Percentiles rank a stretch among this genome's conserved stretches.
Evolutionary conservation across 2,113 vertebrate genomes (phyloP).

Genomic region (Lycocorax pyrrhopterus): DNA sequence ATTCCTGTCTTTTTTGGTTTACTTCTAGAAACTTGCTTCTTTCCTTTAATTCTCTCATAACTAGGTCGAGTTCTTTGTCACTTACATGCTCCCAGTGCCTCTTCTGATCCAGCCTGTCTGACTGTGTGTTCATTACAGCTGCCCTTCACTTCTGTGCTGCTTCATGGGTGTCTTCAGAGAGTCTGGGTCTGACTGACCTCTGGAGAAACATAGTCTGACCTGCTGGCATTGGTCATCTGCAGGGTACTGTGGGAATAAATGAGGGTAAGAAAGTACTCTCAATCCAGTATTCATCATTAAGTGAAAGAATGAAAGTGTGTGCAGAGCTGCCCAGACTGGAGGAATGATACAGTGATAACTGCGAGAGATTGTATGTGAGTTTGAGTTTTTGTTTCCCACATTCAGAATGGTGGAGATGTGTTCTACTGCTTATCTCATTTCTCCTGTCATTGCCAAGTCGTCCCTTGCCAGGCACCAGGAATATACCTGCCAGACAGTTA

Average conservation of each 20-base stretch:
- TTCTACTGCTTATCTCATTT: background rate
- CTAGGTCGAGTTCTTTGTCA: background rate
- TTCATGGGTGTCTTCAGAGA: background rate
- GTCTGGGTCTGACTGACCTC: background rate
- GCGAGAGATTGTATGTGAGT: background rate
- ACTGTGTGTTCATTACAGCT: background rate
- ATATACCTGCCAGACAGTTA: background rate
- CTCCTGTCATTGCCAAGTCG: background rate
- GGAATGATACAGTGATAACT: background rate
- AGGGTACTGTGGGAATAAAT: background rate
- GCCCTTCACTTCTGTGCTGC: background rate
- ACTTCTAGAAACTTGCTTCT: background rate
- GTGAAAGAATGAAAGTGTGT: background rate
- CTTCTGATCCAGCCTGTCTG: background rate
- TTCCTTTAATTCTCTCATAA: background rate
- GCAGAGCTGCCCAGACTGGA: background rate
- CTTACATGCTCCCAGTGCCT: background rate
- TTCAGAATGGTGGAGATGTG: background rate
- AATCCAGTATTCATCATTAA: background rate
- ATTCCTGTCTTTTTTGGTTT: background rate
- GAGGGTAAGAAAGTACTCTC: background rate
- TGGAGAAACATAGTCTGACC: background rate
- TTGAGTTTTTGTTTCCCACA: background rate
- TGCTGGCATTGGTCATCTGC: background rate
- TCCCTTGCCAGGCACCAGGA: background rate